Evolutionary conservation across 2,113 vertebrate genomes (phyloP), one percentile per base, ranked within the genome.

Genomic region (Typhlomys cinereus): DNA sequence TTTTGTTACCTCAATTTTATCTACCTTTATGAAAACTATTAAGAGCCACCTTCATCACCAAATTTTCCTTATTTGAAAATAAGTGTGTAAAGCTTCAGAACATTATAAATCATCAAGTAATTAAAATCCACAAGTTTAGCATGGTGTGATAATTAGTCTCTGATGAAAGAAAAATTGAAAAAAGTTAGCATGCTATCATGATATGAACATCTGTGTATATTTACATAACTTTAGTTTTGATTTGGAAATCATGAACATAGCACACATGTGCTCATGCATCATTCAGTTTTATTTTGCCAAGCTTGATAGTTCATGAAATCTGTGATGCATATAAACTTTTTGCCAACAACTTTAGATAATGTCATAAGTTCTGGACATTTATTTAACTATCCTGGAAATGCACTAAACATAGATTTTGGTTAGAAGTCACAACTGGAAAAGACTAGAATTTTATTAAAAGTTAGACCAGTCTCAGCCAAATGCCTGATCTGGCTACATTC

Each of bases 151-250:
- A 74, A n/a, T 88, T 34, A 73, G 29, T 36, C 50, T 11, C 46
- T 25, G 5, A 85, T 81, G n/a, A n/a, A n/a, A 36, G 78, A 23
- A 10, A 17, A 90, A 64, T 69, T 59, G 67, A 27, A 4, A 39
- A 59, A 88, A 92, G 73, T 7, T 2, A 67, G 74, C 9, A 2
- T 31, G 61, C n/a, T 18, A 8, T 75, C 34, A 39, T 41, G 64
- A 61, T 66, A 34, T 61, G 50, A 41, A 57, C 67, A 85, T 81
- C 52, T 89, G 66, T 57, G 74, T 93, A 94, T 92, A 67, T 91
- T 93, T 57, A 48, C 29, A 57, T 62, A 9, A 81, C 7, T 44
- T 73, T 39, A 76, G 27, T 89, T 48, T 87, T 90, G 39, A 79
- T 79, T 87, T 87, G 11, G 39, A 89, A 95, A 84, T 59, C 13